Percentiles rank a stretch among this genome's conserved stretches.
Evolutionary conservation across 2,888 invertebrate genomes (phyloP).

Genomic region (Dastarcus helophoroides): DNA sequence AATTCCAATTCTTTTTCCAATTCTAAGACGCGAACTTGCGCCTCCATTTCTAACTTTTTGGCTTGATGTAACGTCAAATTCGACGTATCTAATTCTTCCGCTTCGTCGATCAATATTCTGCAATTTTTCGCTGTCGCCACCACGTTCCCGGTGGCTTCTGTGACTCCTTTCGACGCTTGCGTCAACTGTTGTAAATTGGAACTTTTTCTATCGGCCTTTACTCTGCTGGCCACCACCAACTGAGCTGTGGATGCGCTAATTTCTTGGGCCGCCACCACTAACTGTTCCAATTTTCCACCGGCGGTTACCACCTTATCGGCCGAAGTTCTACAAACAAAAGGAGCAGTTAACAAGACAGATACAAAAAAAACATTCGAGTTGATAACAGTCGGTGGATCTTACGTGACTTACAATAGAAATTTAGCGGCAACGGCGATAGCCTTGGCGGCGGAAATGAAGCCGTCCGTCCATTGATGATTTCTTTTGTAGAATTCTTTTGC

Average conservation of each 20-base stretch:
- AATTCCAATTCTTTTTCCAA: slow-evolving; percentile 82
- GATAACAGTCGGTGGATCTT: background rate
- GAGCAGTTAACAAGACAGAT: background rate
- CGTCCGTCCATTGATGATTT: slow-evolving; percentile 99
- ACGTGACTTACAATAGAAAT: slow-evolving; percentile 69
- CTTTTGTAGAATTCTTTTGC: slow-evolving; percentile 94
- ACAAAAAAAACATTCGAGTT: background rate
- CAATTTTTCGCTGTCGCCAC: slow-evolving; percentile 91
- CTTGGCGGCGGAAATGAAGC: slow-evolving; percentile 94
- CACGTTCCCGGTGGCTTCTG: slow-evolving; percentile 58
- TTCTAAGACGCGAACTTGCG: slow-evolving; percentile 88
- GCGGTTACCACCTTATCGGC: slow-evolving; percentile 85
- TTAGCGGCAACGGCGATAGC: slow-evolving; percentile 94
- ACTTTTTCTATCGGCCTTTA: slow-evolving; percentile 83
- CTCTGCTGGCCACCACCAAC: slow-evolving; percentile 90
- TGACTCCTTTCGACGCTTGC: slow-evolving; percentile 77
- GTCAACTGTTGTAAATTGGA: slow-evolving; percentile 69
- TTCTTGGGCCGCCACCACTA: slow-evolving; percentile 94
- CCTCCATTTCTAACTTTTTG: slow-evolving; percentile 94
- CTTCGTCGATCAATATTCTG: slow-evolving; percentile 73
- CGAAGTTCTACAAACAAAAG: slow-evolving; percentile 52
- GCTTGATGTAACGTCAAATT: slow-evolving; percentile 87
- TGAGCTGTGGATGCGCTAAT: slow-evolving; percentile 95
- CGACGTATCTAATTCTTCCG: slow-evolving; percentile 80
- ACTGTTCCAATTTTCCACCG: slow-evolving; percentile 78